phyloP scores from a whole-genome alignment of 2,113 vertebrate species.

The Hassar affinis region DNA sequence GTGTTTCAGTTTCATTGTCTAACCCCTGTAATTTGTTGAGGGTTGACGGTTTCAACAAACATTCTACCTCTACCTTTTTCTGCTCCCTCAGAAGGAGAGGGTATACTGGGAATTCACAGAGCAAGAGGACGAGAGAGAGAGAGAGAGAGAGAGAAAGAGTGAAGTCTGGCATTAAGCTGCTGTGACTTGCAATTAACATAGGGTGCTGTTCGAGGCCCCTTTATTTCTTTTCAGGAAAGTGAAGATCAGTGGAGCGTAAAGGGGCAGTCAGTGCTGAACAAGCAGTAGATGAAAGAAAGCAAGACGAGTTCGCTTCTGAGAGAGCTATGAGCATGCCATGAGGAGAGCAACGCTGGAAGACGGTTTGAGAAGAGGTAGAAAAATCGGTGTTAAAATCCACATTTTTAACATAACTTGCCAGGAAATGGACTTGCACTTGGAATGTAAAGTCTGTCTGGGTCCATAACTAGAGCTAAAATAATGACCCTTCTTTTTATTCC shows the following conservation, averaged over 20 bases:
- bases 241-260: constrained; percentile 50
- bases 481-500: neutral
- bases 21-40: too few relatives aligned
- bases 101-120: too few relatives aligned
- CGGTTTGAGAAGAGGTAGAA: neutral
- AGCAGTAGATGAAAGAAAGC: constrained; percentile 38
- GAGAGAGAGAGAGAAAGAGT: neutral
- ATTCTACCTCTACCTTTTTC: neutral
- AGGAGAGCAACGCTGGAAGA: constrained; percentile 8
- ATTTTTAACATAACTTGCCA: neutral
- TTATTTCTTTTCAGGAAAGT: constrained; percentile 51
- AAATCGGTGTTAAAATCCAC: neutral
- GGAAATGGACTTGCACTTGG: neutral
- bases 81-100: too few relatives aligned
- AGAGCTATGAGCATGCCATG: constrained; percentile 2
- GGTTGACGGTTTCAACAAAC: too few relatives aligned
- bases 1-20: too few relatives aligned
- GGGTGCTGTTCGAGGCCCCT: constrained; percentile 41
- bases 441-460: neutral
- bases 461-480: neutral
- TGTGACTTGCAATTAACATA: constrained; percentile 43
- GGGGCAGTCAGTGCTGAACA: constrained; percentile 39
- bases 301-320: constrained; percentile 30
- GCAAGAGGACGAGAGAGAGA: neutral
- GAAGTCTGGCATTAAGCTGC: constrained; percentile 27